A percentile compares a stretch with the other conserved stretches of the same genome.
phyloP scores from a whole-genome alignment of 2,888 invertebrate species.

The Stenolophus ochropezus region DNA sequence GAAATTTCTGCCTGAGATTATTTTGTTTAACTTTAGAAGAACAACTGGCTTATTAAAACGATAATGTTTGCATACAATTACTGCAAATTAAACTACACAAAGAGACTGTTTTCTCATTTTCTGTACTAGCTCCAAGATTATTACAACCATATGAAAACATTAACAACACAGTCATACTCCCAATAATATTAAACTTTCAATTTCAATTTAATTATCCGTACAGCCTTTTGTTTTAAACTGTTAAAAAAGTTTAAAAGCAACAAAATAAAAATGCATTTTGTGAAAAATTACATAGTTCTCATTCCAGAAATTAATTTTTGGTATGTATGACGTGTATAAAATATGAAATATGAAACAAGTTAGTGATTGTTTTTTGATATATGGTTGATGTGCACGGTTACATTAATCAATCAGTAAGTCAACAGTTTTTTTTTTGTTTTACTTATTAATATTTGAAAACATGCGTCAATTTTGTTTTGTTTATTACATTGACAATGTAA shows the following conservation, averaged over 20 bases:
- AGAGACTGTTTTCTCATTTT: neutral
- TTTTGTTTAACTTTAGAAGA: conserved; percentile 50
- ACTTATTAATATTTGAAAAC: neutral
- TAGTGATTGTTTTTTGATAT: conserved; percentile 3
- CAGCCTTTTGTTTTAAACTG: neutral
- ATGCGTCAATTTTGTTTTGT: neutral
- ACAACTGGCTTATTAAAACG: conserved; percentile 43
- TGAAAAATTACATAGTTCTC: neutral
- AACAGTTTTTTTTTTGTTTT: neutral
- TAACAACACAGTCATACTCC: neutral
- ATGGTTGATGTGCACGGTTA: neutral
- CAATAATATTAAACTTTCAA: neutral
- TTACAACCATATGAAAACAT: neutral
- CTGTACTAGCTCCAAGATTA: neutral
- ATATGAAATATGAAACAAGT: neutral
- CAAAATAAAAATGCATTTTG: neutral
- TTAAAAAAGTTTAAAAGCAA: neutral
- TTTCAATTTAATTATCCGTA: neutral
- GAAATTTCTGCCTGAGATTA: conserved; percentile 44
- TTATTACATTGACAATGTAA: neutral
- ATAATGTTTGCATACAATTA: conserved; percentile 50
- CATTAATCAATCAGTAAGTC: neutral
- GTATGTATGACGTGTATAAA: neutral
- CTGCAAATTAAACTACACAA: conserved; percentile 18
- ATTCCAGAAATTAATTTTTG: neutral